Evolutionary conservation across 2,113 vertebrate species (phyloP), one percentile per base, ranked within the genome.

Genomic region (Heliornis fulica): DNA sequence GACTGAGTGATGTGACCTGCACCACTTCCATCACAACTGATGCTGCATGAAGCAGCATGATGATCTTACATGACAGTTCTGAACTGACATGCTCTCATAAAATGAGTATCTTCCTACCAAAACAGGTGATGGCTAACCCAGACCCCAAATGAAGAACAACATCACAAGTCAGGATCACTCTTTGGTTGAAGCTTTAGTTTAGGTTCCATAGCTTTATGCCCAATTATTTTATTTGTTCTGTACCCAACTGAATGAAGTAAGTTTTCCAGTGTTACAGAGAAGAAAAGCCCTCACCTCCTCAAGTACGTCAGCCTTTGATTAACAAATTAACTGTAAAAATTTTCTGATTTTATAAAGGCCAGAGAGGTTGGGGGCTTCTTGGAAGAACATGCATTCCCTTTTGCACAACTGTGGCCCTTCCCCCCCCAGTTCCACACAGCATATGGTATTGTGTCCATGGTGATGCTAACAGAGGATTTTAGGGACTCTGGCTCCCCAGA

Each of bases 1-100:
- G 28, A 65, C 4, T n/a, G 19, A 0, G 0, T 13, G 15, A 71
- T 63, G 54, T 36, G 14, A 40, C 40, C 28, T 32, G 28, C 20
- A 81, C 4, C 18, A 29, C 32, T 53, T 80, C 40, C 31, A 25
- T 6, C 25, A 34, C 1, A 90, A 80, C 26, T 32, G 53, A 82
- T 31, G 29, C 17, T 82, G 16, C 18, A 31, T 11, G 36, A 63
- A 78, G 41, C 32, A 77, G 26, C 16, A 40, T 25, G 11, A 75
- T 53, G 23, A 82, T 23, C 32, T 54, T 50, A 21, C 3, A 7
- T 7, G 14, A 28, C 9, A 68, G 23, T 46, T 56, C 36, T n/a
- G 19, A 29, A 60, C 23, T 34, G 31, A 91, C 32, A 12, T 60
- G 15, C 7, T 64, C 8, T 41, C 43, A 45, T 2, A 48, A 29